Evolutionary conservation across 2,888 invertebrate genomes (phyloP).

Genomic region (Dryomyza anilis): DNA sequence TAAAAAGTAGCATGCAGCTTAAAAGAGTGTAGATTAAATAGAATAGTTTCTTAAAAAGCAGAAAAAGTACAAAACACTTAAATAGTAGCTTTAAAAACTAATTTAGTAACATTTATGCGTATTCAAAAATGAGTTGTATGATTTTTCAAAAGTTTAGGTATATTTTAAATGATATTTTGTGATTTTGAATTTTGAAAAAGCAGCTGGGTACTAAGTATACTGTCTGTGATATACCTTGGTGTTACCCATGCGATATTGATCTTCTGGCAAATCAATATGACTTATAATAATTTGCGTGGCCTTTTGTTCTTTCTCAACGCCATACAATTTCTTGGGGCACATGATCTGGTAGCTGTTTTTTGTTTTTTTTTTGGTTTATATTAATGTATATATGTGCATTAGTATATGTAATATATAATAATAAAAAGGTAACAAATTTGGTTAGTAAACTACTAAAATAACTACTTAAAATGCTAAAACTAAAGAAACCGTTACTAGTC

Average conservation of each 20-base stretch:
- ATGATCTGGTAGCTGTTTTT: slow-evolving; percentile 96
- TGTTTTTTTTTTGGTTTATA: slow-evolving; percentile 3
- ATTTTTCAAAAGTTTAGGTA: neutral
- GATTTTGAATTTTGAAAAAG: no score
- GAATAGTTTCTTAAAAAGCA: no score
- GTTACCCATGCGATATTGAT: slow-evolving; percentile 93
- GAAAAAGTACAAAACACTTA: neutral
- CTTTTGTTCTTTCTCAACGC: slow-evolving; percentile 65
- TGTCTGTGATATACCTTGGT: slow-evolving; percentile 80
- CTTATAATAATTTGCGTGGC: slow-evolving; percentile 84
- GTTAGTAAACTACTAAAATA: neutral
- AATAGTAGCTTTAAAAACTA: neutral
- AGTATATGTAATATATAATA: neutral
- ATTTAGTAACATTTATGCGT: no score
- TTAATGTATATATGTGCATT: neutral
- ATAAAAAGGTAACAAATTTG: neutral
- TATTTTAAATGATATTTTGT: neutral
- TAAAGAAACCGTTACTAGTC: no score
- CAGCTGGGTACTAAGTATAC: no score
- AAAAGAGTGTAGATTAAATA: neutral
- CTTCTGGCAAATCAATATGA: slow-evolving; percentile 82
- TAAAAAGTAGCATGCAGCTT: neutral
- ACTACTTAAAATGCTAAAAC: neutral
- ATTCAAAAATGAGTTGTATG: neutral
- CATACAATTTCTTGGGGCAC: slow-evolving; percentile 82